A percentile compares a stretch with the other conserved stretches of the same genome.
Evolutionary conservation across 92 coral and sea anemone species (phyloP).

Genomic region (Parazoanthus atlanticus): DNA sequence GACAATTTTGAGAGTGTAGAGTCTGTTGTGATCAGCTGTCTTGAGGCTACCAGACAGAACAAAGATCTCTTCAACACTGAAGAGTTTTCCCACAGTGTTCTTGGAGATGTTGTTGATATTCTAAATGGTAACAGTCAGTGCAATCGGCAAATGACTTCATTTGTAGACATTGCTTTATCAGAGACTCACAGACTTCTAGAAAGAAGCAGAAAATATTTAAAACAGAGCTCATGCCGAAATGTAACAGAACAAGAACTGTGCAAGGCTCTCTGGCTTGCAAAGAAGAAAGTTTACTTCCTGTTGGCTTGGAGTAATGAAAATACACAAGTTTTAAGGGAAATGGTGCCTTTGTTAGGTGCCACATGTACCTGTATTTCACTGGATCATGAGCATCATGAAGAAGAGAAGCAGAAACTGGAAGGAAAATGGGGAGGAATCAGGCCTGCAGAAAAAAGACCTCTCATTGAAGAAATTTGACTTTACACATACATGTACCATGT

Average conservation of each 20-base stretch:
- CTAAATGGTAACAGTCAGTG: constrained; percentile 45
- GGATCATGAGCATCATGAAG: constrained; percentile 55
- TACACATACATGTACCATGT: not conserved
- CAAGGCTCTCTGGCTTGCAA: constrained; percentile 82
- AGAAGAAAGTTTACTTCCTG: constrained; percentile 86
- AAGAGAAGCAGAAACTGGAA: constrained; percentile 68
- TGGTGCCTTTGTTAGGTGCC: constrained; percentile 57
- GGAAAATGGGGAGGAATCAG: constrained; percentile 58
- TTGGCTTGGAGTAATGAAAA: constrained; percentile 77
- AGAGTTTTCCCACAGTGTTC: constrained; percentile 67
- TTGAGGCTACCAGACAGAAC: constrained; percentile 61
- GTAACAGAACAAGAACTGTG: constrained; percentile 46
- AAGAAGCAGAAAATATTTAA: constrained; percentile 51
- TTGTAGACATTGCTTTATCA: constrained; percentile 78
- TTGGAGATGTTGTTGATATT: constrained; percentile 68
- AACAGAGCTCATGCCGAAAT: constrained; percentile 27
- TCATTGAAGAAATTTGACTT: constrained; percentile 75
- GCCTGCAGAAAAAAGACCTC: constrained; percentile 56
- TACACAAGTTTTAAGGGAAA: constrained; percentile 45
- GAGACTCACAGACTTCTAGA: constrained; percentile 74
- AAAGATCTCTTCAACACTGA: constrained; percentile 76
- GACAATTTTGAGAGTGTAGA: constrained; percentile 74
- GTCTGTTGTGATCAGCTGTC: constrained; percentile 63
- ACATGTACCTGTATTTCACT: constrained; percentile 52
- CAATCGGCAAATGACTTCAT: constrained; percentile 22